These are phyloP conservation scores for Melanerpes formicivorus DNA, from an alignment of 2,113 vertebrate species.

Conservation along the genomic window DNA sequence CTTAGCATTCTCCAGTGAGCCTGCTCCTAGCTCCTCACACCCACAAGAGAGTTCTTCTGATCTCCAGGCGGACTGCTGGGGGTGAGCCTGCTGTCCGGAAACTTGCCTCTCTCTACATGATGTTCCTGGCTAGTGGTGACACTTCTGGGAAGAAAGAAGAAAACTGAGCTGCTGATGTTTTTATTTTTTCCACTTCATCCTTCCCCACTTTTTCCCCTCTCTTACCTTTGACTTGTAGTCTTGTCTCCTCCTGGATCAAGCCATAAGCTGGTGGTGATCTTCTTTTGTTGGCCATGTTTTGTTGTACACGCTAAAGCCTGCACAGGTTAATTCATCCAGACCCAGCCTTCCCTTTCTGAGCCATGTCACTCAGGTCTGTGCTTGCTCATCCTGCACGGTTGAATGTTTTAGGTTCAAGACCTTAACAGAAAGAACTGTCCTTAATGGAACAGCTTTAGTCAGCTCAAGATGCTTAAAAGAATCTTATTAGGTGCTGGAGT, in stretches of 20 bases:
- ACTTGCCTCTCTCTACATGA: neutral
- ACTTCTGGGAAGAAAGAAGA: neutral
- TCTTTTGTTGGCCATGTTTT: neutral
- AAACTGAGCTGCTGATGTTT: neutral
- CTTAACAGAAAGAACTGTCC: neutral
- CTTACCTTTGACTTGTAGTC: neutral
- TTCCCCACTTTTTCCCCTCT: rapidly evolving
- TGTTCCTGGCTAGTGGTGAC: neutral
- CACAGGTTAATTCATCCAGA: neutral
- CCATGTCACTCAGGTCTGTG: neutral
- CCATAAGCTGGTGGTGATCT: neutral
- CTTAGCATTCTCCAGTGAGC: neutral
- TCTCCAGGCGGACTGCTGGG: neutral
- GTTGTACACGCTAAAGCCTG: neutral
- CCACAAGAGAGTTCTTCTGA: neutral
- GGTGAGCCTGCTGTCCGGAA: neutral
- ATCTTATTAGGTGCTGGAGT: slow-evolving; percentile 47
- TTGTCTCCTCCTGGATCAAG: neutral
- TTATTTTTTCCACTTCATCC: neutral
- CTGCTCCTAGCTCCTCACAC: neutral
- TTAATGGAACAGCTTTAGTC: slow-evolving; percentile 56
- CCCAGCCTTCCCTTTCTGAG: neutral
- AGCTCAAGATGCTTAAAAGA: slow-evolving; percentile 52
- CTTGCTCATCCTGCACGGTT: neutral
- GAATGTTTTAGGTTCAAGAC: slow-evolving; percentile 23